A percentile compares a stretch with the other conserved stretches of the same genome.
Evolutionary conservation across 2,888 invertebrate species (phyloP).

Genomic region (Macrosoma leucophasiata): DNA sequence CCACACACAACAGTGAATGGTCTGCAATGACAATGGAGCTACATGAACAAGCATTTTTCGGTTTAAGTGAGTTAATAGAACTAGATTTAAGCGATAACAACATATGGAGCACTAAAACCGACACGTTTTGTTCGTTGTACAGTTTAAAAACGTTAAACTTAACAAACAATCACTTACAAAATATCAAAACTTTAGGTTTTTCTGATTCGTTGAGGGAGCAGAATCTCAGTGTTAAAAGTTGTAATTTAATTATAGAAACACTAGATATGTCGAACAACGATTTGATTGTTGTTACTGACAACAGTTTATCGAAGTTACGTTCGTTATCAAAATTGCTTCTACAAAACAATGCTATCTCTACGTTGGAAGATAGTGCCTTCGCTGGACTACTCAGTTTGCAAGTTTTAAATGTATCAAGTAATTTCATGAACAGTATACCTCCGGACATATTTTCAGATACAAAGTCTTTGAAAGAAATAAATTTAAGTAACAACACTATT

Average conservation of each 20-base stretch:
- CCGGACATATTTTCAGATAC: slow-evolving; percentile 83
- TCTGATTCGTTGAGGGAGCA: slow-evolving; percentile 79
- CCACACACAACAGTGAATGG: slow-evolving; percentile 87
- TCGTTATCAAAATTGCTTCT: slow-evolving; percentile 81
- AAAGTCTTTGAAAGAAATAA: slow-evolving; percentile 79
- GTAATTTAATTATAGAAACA: slow-evolving; percentile 80
- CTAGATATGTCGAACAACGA: slow-evolving; percentile 86
- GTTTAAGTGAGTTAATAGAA: slow-evolving; percentile 79
- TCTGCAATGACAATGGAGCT: slow-evolving; percentile 85
- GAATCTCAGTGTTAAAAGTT: slow-evolving; percentile 77
- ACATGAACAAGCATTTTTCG: slow-evolving; percentile 80
- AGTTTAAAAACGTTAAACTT: slow-evolving; percentile 82
- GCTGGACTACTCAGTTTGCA: slow-evolving; percentile 80
- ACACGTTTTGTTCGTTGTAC: slow-evolving; percentile 82
- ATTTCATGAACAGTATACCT: slow-evolving; percentile 83
- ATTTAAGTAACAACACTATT: slow-evolving; percentile 85
- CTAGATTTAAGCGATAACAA: slow-evolving; percentile 85
- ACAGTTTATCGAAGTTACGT: slow-evolving; percentile 80
- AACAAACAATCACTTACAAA: slow-evolving; percentile 86
- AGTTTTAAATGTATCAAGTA: slow-evolving; percentile 86
- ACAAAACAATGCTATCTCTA: slow-evolving; percentile 84
- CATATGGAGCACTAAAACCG: slow-evolving; percentile 83
- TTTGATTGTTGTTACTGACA: slow-evolving; percentile 80
- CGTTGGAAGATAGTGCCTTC: slow-evolving; percentile 83
- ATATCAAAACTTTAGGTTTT: slow-evolving; percentile 83